Percentiles rank a stretch among this genome's conserved stretches.
These are phyloP conservation scores for Euzophera pinguis DNA, from an alignment of 2,888 invertebrate genomes.

Conservation along the genomic window DNA sequence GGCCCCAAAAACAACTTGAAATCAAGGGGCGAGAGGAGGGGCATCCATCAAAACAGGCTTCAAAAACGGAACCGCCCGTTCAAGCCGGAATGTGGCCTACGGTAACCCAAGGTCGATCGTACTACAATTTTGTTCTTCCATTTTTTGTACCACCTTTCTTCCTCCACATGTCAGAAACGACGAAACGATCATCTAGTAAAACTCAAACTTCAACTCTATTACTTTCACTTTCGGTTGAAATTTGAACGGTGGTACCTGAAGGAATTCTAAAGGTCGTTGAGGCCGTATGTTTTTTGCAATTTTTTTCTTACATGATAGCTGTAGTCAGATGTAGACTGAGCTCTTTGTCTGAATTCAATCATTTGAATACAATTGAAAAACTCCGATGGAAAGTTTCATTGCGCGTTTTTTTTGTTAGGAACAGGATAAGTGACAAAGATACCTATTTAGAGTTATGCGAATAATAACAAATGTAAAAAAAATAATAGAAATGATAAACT, in stretches of 20 bases:
- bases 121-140: constrained; percentile 60
- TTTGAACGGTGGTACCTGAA: constrained; percentile 28
- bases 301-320: constrained; percentile 58
- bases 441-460: too few relatives aligned
- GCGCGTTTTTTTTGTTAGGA: not conserved
- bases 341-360: constrained; percentile 23
- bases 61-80: constrained; percentile 67
- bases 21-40: constrained; percentile 40
- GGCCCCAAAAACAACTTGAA: constrained; percentile 24
- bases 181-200: constrained; percentile 25
- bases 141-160: constrained; percentile 70
- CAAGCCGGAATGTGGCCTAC: constrained; percentile 73
- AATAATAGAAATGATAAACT: too few relatives aligned
- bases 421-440: not conserved
- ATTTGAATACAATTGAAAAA: constrained; percentile 17
- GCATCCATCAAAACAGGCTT: constrained; percentile 64
- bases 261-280: constrained; percentile 70
- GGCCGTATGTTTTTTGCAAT: constrained; percentile 69
- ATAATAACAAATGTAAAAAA: too few relatives aligned
- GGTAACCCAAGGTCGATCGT: constrained; percentile 73
- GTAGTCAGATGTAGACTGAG: constrained; percentile 23
- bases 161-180: constrained; percentile 40
- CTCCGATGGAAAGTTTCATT: constrained; percentile 4
- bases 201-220: constrained; percentile 33
- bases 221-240: constrained; percentile 19